These are phyloP conservation scores for Cyaniris semiargus DNA, from an alignment of 2,888 invertebrate species.

Conservation along the genomic window DNA sequence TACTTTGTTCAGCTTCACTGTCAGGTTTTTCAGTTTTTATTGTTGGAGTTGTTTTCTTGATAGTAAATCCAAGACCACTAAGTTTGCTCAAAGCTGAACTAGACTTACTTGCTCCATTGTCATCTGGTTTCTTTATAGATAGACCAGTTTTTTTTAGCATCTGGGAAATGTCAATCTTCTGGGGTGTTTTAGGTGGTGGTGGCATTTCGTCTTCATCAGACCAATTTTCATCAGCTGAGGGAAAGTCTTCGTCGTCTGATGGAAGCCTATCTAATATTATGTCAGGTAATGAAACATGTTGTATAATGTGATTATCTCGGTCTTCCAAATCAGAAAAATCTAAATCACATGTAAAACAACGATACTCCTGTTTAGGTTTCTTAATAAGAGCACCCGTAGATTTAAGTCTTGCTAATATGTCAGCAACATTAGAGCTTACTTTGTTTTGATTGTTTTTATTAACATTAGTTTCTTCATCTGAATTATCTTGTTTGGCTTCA, in stretches of 20 bases:
- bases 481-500: conserved; percentile 51
- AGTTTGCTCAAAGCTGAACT: conserved; percentile 66
- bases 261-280: conserved; percentile 74
- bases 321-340: conserved; percentile 70
- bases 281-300: conserved; percentile 79
- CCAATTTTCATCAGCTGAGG: conserved; percentile 71
- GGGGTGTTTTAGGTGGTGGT: conserved; percentile 55
- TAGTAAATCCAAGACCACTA: conserved; percentile 71
- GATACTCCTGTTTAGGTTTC: conserved; percentile 65
- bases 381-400: conserved; percentile 63
- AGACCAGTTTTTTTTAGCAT: conserved; percentile 65
- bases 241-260: conserved; percentile 75
- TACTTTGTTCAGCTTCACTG: conserved; percentile 46
- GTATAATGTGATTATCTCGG: conserved; percentile 75
- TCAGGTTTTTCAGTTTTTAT: conserved; percentile 63
- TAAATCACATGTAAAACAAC: conserved; percentile 77
- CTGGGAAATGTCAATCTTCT: conserved; percentile 71
- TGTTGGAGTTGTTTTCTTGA: conserved; percentile 65
- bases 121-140: conserved; percentile 60
- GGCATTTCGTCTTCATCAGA: conserved; percentile 67
- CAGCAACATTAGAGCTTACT: conserved; percentile 55
- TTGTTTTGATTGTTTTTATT: conserved; percentile 44
- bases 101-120: conserved; percentile 50
- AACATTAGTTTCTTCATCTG: conserved; percentile 41
- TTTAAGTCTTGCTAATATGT: conserved; percentile 63